phyloP scores from a whole-genome alignment of 2,797 vertebrate species.

The Jordanella pulchra region DNA sequence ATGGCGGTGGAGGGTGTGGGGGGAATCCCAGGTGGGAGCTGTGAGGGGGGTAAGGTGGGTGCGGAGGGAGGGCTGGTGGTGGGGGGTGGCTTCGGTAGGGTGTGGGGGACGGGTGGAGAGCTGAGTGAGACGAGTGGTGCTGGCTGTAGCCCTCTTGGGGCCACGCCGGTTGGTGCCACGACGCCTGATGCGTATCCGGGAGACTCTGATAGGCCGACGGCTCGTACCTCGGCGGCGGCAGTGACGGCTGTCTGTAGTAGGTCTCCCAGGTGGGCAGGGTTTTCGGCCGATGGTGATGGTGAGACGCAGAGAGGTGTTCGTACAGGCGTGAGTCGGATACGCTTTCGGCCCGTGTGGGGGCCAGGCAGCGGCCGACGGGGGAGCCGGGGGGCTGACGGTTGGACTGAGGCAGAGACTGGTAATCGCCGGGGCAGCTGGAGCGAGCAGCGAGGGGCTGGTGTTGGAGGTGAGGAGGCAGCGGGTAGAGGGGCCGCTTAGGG shows the following conservation, averaged over 20 bases:
- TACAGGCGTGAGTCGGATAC: slow-evolving; percentile 90
- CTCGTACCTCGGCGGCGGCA: slow-evolving; percentile 86
- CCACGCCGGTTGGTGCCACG: slow-evolving; percentile 85
- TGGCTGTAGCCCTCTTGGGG: slow-evolving; percentile 59
- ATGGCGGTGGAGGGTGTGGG: slow-evolving; percentile 47
- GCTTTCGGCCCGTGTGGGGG: slow-evolving; percentile 86
- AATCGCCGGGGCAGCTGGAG: slow-evolving; percentile 91
- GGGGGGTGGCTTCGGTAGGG: slow-evolving; percentile 60
- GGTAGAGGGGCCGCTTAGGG: slow-evolving; percentile 85
- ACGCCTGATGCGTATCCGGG: slow-evolving; percentile 86
- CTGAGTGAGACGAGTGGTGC: slow-evolving; percentile 68
- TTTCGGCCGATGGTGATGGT: slow-evolving; percentile 82
- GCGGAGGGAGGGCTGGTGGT: slow-evolving; percentile 51
- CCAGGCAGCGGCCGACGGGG: slow-evolving; percentile 84
- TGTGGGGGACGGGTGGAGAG: slow-evolving; percentile 61
- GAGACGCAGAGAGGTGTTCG: slow-evolving; percentile 81
- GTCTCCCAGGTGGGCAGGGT: slow-evolving; percentile 85
- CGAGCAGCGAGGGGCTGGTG: slow-evolving; percentile 81
- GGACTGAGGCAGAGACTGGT: slow-evolving; percentile 78
- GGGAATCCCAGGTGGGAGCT: slow-evolving; percentile 41
- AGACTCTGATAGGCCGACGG: slow-evolving; percentile 88
- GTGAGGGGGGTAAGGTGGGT: slow-evolving; percentile 47
- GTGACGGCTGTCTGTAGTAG: slow-evolving; percentile 83
- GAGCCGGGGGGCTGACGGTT: slow-evolving; percentile 76
- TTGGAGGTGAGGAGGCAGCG: slow-evolving; percentile 85